Evolutionary conservation across 2,113 vertebrate species (phyloP).

Genomic region (Triplophysa siluroides): DNA sequence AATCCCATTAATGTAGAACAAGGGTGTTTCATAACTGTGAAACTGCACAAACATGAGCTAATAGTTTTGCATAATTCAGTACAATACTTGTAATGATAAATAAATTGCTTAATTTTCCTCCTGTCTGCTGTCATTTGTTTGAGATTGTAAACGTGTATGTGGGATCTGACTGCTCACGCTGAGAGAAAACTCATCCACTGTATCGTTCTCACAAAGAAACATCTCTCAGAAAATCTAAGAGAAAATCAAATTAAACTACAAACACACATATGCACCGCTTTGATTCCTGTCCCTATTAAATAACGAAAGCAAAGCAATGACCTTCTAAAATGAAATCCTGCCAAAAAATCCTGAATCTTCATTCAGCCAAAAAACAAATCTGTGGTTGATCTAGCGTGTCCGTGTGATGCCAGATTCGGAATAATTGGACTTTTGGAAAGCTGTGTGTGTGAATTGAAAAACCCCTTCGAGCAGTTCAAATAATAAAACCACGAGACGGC

Average conservation of each 20-base stretch:
- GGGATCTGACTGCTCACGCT: not conserved
- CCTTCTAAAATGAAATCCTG: not conserved
- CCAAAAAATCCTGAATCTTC: conserved; percentile 22
- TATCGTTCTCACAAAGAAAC: not conserved
- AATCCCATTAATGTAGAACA: conserved; percentile 46
- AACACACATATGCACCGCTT: not conserved
- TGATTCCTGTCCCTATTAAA: conserved; percentile 13
- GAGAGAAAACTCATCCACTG: not conserved
- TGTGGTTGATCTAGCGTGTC: not conserved
- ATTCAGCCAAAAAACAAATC: conserved; percentile 22
- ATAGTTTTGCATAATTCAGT: conserved; percentile 39
- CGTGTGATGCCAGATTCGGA: conserved; percentile 26
- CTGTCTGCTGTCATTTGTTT: conserved; percentile 1
- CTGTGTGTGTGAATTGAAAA: conserved; percentile 29
- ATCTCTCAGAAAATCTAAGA: not conserved
- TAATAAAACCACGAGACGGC: conserved; percentile 29
- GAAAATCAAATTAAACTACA: conserved; percentile 5
- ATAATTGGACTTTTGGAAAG: conserved; percentile 28
- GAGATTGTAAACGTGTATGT: conserved; percentile 1
- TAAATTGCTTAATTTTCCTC: conserved; percentile 25
- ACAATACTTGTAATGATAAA: conserved; percentile 20
- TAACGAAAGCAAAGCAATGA: not conserved
- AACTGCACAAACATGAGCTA: conserved; percentile 8
- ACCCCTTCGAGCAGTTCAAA: conserved; percentile 27
- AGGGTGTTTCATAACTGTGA: conserved; percentile 11